Conservation (phyloP, 2,888 invertebrate genomes). For the Dorcus hopei region DNA sequence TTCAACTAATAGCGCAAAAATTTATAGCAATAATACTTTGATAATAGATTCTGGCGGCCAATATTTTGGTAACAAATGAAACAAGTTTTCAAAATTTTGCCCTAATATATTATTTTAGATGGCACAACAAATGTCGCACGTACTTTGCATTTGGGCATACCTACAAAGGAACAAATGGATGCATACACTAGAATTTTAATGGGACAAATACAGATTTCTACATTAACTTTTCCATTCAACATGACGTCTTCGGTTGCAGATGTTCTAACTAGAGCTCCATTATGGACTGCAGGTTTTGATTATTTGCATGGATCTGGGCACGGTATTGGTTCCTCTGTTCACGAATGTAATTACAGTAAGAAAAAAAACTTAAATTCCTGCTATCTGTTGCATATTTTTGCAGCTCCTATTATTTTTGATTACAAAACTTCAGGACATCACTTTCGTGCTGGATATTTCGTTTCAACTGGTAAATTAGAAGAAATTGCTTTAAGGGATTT, state of each 20-base stretch:
- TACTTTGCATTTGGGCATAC: slow-evolving; percentile 82
- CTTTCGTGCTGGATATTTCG: slow-evolving; percentile 72
- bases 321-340: slow-evolving; percentile 83
- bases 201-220: slow-evolving; percentile 69
- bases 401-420: slow-evolving; percentile 75
- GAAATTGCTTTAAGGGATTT: not conserved
- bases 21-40: slow-evolving; percentile 75
- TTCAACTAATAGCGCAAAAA: slow-evolving; percentile 61
- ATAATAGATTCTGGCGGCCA: slow-evolving; percentile 97
- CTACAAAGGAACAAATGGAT: slow-evolving; percentile 67
- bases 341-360: slow-evolving; percentile 63
- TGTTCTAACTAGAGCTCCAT: slow-evolving; percentile 67
- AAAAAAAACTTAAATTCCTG: no score
- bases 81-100: no score
- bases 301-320: slow-evolving; percentile 90
- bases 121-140: slow-evolving; percentile 91
- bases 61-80: slow-evolving; percentile 63
- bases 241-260: slow-evolving; percentile 73
- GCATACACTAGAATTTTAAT: slow-evolving; percentile 84
- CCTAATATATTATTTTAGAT: slow-evolving; percentile 49
- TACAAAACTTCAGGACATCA: slow-evolving; percentile 58
- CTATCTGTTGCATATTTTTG: slow-evolving; percentile 28
- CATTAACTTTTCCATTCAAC: slow-evolving; percentile 66
- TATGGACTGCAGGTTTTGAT: slow-evolving; percentile 86
- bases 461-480: slow-evolving; percentile 63